phyloP scores from a whole-genome alignment of 2,888 invertebrate species.

The Cartodere bifasciata region DNA sequence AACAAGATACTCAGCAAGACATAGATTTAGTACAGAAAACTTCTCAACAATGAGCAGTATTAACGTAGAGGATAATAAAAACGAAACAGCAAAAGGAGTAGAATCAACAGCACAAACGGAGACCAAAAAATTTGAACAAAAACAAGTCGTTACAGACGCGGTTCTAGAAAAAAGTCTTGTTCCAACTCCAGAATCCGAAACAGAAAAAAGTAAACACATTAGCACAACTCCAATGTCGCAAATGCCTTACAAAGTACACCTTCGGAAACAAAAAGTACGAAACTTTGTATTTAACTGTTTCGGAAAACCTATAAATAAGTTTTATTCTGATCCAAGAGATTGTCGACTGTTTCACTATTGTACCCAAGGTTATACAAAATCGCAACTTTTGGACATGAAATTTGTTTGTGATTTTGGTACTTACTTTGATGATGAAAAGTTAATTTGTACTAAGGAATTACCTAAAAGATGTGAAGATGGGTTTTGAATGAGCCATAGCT shows the following conservation, averaged over 20 bases:
- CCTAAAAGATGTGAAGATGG: conserved; percentile 33
- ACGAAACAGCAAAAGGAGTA: conserved; percentile 11
- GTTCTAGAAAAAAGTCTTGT: conserved; percentile 2
- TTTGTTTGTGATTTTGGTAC: conserved; percentile 47
- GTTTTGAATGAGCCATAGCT: no score
- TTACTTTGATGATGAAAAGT: conserved; percentile 39
- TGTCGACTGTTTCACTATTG: conserved; percentile 49
- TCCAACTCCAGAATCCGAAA: conserved; percentile 2
- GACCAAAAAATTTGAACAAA: conserved; percentile 11
- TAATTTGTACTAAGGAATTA: conserved; percentile 37
- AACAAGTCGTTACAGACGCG: not conserved
- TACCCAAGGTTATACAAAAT: conserved; percentile 42
- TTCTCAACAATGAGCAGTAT: conserved; percentile 11
- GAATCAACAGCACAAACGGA: conserved; percentile 17
- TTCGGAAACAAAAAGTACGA: conserved; percentile 21
- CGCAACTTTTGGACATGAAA: conserved; percentile 44
- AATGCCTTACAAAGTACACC: conserved; percentile 27
- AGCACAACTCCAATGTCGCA: conserved; percentile 31
- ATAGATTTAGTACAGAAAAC: conserved; percentile 22
- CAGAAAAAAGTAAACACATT: not conserved
- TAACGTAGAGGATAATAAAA: conserved; percentile 7
- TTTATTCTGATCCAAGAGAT: conserved; percentile 44
- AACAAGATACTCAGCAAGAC: conserved; percentile 16
- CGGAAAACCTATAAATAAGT: conserved; percentile 40
- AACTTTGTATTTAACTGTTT: conserved; percentile 40